Conservation (phyloP, 2,888 invertebrate genomes). For the Pachymerium ferrugineum region DNA sequence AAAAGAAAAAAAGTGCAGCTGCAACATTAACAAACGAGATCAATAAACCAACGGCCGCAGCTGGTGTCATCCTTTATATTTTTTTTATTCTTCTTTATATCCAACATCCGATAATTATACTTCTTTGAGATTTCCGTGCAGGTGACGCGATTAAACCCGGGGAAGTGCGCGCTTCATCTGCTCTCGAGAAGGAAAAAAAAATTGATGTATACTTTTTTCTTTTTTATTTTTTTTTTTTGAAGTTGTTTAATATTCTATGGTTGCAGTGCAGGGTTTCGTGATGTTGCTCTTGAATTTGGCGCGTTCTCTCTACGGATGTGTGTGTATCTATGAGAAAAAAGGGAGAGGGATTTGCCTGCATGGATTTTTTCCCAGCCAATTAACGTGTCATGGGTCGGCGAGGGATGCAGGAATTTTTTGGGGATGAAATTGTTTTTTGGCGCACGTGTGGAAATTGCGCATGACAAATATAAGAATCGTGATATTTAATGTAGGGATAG, state of each 20-base stretch:
- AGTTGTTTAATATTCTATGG: neutral
- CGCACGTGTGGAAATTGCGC: neutral
- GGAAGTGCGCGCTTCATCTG: conserved; percentile 11
- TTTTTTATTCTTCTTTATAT: neutral
- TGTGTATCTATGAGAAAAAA: conserved; percentile 17
- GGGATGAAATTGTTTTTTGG: no score
- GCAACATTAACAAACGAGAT: neutral
- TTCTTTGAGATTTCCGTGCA: conserved; percentile 16
- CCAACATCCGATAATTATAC: neutral
- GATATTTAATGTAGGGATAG: no score
- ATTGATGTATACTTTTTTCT: neutral
- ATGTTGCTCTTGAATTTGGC: conserved; percentile 20
- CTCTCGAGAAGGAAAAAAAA: neutral
- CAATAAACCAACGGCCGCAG: conserved; percentile 12
- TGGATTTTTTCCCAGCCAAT: conserved; percentile 14
- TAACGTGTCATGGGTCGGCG: conserved; percentile 11
- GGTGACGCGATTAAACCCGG: conserved; percentile 14
- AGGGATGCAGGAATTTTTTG: neutral
- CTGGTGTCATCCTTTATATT: conserved; percentile 11
- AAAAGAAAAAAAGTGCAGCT: neutral
- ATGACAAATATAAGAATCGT: neutral
- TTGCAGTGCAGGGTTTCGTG: neutral
- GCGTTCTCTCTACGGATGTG: neutral
- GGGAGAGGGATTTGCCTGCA: neutral
- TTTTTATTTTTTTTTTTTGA: neutral